A percentile compares a stretch with the other conserved stretches of the same genome.
These are phyloP conservation scores for Malacoctenus gilli DNA, from an alignment of 2,797 vertebrate genomes.

Conservation along the genomic window DNA sequence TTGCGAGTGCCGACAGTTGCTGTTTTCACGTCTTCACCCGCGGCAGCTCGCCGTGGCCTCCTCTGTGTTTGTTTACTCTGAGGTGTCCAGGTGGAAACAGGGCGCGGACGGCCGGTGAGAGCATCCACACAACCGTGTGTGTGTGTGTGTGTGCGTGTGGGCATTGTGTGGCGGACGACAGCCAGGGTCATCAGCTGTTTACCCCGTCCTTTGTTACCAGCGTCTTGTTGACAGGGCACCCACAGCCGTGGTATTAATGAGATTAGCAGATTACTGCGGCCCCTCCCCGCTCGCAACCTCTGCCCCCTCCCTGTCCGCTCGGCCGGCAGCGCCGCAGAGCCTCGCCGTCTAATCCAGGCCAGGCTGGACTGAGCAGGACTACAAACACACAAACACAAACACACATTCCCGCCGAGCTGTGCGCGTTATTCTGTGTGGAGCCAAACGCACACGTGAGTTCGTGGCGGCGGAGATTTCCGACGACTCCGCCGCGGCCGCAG, in stretches of 20 bases:
- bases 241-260: constrained; percentile 74
- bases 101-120: too few species aligned
- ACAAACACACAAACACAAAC: constrained; percentile 26
- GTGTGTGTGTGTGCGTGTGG: not conserved
- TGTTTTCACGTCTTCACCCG: constrained; percentile 10
- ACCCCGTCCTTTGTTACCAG: constrained; percentile 68
- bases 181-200: constrained; percentile 75
- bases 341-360: constrained; percentile 52
- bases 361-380: constrained; percentile 26
- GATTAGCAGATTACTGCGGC: constrained; percentile 80
- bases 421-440: constrained; percentile 8
- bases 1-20: too few species aligned
- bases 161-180: constrained; percentile 25
- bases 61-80: too few species aligned
- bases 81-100: too few species aligned
- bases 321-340: constrained; percentile 35
- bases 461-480: too few species aligned
- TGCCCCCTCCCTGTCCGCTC: constrained; percentile 47
- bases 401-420: too few species aligned
- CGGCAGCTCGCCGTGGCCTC: constrained; percentile 11
- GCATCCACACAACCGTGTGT: too few species aligned
- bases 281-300: constrained; percentile 52
- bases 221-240: constrained; percentile 68
- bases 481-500: not conserved
- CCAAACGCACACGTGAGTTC: constrained; percentile 32